Percentiles rank a stretch among this genome's conserved stretches.
phyloP scores from a whole-genome alignment of 2,797 vertebrate species.

The Semaprochilodus insignis region DNA sequence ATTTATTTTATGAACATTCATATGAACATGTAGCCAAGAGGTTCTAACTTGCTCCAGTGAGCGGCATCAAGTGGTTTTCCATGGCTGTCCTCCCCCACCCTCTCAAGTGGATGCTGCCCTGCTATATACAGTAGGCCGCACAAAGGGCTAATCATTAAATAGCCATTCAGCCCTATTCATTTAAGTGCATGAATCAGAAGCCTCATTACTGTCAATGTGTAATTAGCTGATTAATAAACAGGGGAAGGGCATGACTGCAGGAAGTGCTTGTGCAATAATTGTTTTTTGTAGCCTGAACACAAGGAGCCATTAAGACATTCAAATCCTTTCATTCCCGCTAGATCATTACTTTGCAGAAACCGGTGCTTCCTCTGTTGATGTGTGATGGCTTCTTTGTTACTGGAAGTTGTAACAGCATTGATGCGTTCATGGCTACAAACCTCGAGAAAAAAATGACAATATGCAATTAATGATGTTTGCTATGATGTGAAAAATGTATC shows the following conservation, averaged over 20 bases:
- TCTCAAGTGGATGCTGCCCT: constrained; percentile 49
- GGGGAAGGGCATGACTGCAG: constrained; percentile 72
- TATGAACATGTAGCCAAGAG: constrained; percentile 6
- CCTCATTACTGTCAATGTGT: constrained; percentile 85
- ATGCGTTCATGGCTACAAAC: not conserved
- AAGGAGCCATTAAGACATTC: constrained; percentile 80
- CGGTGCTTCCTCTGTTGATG: constrained; percentile 55
- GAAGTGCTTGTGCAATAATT: constrained; percentile 79
- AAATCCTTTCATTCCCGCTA: constrained; percentile 74
- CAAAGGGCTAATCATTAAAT: constrained; percentile 85
- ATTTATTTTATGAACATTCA: constrained; percentile 11
- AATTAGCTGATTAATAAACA: constrained; percentile 90
- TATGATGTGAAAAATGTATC: not conserved
- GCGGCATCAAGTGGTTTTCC: constrained; percentile 35
- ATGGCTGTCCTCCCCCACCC: constrained; percentile 14
- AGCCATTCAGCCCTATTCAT: constrained; percentile 81
- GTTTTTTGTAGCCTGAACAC: constrained; percentile 80
- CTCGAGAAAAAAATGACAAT: not conserved
- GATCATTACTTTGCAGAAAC: constrained; percentile 74
- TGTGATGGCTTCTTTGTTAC: constrained; percentile 30
- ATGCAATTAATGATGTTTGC: not conserved
- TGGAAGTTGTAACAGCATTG: constrained; percentile 1
- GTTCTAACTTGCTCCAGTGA: constrained; percentile 9
- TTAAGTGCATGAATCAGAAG: constrained; percentile 85
- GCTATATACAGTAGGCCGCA: constrained; percentile 58